Evolutionary conservation across 2,888 invertebrate species (phyloP).

Genomic region (Cryptocephalus moraei): DNA sequence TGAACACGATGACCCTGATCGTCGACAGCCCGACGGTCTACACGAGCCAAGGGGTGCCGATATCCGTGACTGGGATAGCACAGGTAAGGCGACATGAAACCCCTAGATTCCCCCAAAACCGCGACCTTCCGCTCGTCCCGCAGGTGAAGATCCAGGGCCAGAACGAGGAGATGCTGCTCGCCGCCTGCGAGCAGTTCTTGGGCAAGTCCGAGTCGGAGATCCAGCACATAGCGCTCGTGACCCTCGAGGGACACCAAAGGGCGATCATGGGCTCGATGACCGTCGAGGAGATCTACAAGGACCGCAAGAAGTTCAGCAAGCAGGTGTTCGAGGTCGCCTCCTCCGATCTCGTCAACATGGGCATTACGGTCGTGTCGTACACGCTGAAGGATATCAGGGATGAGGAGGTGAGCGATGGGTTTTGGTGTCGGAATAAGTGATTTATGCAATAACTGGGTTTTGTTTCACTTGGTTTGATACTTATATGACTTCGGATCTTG

Average conservation of each 20-base stretch:
- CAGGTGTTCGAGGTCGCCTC: constrained; percentile 92
- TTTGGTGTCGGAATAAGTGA: no score
- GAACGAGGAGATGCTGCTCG: constrained; percentile 79
- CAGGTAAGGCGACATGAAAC: constrained; percentile 52
- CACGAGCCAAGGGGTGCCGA: constrained; percentile 92
- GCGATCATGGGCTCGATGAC: constrained; percentile 97
- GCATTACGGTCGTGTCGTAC: constrained; percentile 90
- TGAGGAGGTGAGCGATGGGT: constrained; percentile 63
- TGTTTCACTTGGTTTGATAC: no score
- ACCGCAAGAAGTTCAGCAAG: constrained; percentile 91
- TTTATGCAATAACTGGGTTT: no score
- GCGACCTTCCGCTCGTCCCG: constrained; percentile 10
- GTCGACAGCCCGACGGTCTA: constrained; percentile 94
- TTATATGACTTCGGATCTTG: no score
- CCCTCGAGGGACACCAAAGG: constrained; percentile 82
- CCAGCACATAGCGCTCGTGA: constrained; percentile 83
- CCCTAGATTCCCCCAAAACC: no score
- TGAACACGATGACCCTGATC: constrained; percentile 95
- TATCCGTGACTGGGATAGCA: constrained; percentile 94
- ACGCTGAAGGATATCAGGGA: constrained; percentile 90
- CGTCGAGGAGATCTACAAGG: constrained; percentile 93
- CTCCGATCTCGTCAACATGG: constrained; percentile 92
- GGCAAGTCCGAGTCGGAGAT: constrained; percentile 83
- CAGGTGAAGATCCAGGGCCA: constrained; percentile 85
- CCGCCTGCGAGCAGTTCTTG: constrained; percentile 89